Base-by-base conservation (phyloP, 2,113 vertebrate genomes). In the Phyllopteryx taeniolatus region DNA sequence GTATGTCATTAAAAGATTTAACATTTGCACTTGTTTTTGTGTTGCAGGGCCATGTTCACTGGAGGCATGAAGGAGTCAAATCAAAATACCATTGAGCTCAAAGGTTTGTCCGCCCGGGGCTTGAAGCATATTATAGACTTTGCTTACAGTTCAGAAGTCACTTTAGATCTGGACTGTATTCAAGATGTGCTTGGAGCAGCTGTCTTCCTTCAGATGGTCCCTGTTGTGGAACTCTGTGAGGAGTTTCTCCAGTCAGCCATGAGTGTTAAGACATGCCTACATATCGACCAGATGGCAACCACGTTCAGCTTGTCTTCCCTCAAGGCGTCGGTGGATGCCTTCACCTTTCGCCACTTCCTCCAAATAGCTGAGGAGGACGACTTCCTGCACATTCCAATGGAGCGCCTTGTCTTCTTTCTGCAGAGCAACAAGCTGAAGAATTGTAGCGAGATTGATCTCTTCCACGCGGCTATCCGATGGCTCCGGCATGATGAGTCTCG, bases 231-330 rank as follows among this genome's bases (percentile, higher is more conserved):
- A 88, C 95, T 99, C 46, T 99, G 98, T 0, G 96, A 99, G 85
- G 96, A 99, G 81, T 99, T 99, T 79, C 93, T 99, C 19, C 98
- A 98, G 87, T 97, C 96, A 0, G 96, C 96, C 43, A 98, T 99
- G 96, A 99, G 96, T 0, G 98, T 99, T 2, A 96, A 99, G 85
- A 99, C 97, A 0, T 99, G 98, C 77, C 90, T 99, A 46, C 94
- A 96, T 87, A 99, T 99, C 0, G 98, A 96, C 54, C 97, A 99
- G 85, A 97, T 99, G 98, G 98, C 98, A 86, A 95, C 96, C 81
- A 93, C 95, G 67, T 99, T 99, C 82, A 98, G 95, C 90, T 90
- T 99, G 27, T 89, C 96, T 7, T 98, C 98, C 7, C 90, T 99
- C 27, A 96, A 96, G 70, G 96, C 98, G 66, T 98, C 98, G 0